phyloP scores from a whole-genome alignment of 2,888 invertebrate genomes.

The Papilio gigon region DNA sequence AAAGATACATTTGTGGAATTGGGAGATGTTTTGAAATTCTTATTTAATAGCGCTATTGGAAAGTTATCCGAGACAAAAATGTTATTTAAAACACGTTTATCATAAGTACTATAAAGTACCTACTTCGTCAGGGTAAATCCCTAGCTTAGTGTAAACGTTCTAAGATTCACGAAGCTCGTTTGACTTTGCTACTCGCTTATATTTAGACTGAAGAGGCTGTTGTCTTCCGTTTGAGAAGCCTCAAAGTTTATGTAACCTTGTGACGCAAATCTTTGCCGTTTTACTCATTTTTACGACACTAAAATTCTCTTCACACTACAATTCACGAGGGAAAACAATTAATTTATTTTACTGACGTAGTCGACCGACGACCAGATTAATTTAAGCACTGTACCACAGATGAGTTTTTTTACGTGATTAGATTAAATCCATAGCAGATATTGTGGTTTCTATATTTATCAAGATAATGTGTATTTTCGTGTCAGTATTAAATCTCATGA shows the following conservation, averaged over 20 bases:
- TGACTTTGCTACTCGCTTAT: slow-evolving; percentile 17
- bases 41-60: background rate
- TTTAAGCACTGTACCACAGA: background rate
- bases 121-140: background rate
- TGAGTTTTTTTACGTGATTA: too few relatives aligned
- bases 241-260: slow-evolving; percentile 7
- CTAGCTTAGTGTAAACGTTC: background rate
- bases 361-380: background rate
- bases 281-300: background rate
- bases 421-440: too few relatives aligned
- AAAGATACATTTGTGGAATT: too few relatives aligned
- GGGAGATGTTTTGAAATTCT: too few relatives aligned
- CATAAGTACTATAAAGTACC: background rate
- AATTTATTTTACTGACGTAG: background rate
- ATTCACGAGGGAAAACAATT: background rate
- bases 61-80: background rate
- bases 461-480: too few relatives aligned
- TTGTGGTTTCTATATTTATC: too few relatives aligned
- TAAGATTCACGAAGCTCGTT: slow-evolving; percentile 1
- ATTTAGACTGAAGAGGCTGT: slow-evolving; percentile 19
- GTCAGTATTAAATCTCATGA: too few relatives aligned
- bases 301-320: background rate
- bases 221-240: slow-evolving; percentile 16
- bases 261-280: slow-evolving; percentile 9
- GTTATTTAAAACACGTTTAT: background rate